Conservation (phyloP, 2,797 vertebrate species). For the Halcyon smyrnensis region DNA sequence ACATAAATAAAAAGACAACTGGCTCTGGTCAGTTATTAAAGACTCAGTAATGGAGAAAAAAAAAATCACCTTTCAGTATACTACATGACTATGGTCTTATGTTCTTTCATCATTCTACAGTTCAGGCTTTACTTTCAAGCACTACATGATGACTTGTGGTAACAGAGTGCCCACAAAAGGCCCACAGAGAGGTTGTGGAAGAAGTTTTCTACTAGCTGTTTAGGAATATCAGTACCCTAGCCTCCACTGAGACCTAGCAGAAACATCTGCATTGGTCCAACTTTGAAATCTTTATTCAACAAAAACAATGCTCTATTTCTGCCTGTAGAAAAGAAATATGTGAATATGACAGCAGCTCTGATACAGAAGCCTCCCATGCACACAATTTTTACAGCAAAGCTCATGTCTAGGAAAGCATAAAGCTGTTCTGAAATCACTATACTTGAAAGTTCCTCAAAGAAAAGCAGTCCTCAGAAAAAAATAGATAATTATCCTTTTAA, state of each 20-base stretch:
- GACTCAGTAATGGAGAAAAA: neutral
- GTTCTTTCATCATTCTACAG: neutral
- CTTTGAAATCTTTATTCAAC: neutral
- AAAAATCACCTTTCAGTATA: neutral
- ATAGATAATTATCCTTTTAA: neutral
- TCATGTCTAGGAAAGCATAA: neutral
- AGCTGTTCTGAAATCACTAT: neutral
- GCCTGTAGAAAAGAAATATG: neutral
- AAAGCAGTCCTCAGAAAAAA: neutral
- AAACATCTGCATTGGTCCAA: neutral
- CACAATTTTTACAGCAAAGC: neutral
- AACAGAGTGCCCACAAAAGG: neutral
- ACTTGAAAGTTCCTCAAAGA: neutral
- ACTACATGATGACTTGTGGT: fast-evolving
- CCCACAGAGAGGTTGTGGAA: neutral
- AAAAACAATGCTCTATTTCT: neutral
- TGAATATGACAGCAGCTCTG: neutral
- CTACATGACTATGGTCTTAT: fast-evolving
- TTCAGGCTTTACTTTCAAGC: neutral
- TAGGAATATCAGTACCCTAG: neutral
- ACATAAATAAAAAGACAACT: neutral
- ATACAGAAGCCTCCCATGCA: neutral
- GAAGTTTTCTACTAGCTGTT: neutral
- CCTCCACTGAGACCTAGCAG: neutral
- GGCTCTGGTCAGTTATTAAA: neutral